Conservation (phyloP, 2,113 vertebrate species). For the Malurus melanocephalus region DNA sequence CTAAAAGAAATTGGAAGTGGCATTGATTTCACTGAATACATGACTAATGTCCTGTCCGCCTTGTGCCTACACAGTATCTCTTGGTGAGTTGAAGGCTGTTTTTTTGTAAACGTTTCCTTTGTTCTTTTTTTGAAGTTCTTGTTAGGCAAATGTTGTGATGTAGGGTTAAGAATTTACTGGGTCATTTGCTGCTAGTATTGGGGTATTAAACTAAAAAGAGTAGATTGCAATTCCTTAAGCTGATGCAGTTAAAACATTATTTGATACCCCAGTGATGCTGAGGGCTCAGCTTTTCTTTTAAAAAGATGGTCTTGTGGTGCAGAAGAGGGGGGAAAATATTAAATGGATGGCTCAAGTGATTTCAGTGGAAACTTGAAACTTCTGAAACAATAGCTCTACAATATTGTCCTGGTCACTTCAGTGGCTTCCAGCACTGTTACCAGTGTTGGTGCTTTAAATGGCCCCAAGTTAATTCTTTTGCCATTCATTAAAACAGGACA, state of each 20-base stretch:
- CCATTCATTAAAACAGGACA: not conserved
- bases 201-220: not conserved
- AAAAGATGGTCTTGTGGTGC: not conserved
- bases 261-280: not conserved
- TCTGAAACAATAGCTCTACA: not conserved
- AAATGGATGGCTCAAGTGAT: not conserved
- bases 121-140: constrained; percentile 9
- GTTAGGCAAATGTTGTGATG: not conserved
- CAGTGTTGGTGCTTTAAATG: not conserved
- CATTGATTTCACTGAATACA: not conserved
- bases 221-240: not conserved
- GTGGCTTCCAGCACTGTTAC: not conserved
- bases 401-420: not conserved
- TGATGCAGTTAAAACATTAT: not conserved
- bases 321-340: not conserved
- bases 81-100: not conserved
- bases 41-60: not conserved
- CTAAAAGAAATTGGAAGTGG: not conserved
- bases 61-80: not conserved
- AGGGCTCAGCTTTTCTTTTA: not conserved
- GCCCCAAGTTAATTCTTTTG: not conserved
- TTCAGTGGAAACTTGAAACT: not conserved
- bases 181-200: not conserved
- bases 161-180: not conserved
- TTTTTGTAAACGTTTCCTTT: not conserved